Evolutionary conservation across 2,113 vertebrate species (phyloP).

Genomic region (Coptodon rendalli): DNA sequence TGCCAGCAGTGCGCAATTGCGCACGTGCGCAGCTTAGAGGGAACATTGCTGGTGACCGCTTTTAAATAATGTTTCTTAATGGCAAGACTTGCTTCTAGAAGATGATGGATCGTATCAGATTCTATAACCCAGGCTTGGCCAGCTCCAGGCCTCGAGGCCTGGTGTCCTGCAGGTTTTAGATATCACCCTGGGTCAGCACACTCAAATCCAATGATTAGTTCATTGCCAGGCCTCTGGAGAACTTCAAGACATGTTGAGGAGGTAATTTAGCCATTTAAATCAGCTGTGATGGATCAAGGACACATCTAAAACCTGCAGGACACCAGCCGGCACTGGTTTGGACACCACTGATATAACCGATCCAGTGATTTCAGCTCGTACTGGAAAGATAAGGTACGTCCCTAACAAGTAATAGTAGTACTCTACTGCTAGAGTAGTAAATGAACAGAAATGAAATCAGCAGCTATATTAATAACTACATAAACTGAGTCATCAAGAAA

Average conservation of each 20-base stretch:
- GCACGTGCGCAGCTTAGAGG: too few species aligned
- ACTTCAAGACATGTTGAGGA: neutral
- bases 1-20: too few species aligned
- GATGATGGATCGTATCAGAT: neutral
- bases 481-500: neutral
- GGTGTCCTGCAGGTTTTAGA: neutral
- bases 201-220: neutral
- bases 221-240: neutral
- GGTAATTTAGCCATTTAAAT: neutral
- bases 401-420: neutral
- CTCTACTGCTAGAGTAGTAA: neutral
- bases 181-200: fast-evolving
- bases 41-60: neutral
- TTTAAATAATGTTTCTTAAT: neutral
- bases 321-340: fast-evolving
- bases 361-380: neutral
- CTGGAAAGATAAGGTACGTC: fast-evolving
- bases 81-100: neutral
- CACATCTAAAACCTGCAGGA: neutral
- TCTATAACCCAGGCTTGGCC: neutral
- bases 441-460: neutral
- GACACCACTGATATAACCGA: neutral
- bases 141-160: neutral
- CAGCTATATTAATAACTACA: neutral
- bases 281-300: neutral